These are phyloP conservation scores for Tanytarsus gracilentus DNA, from an alignment of 2,888 invertebrate species.

Conservation along the genomic window DNA sequence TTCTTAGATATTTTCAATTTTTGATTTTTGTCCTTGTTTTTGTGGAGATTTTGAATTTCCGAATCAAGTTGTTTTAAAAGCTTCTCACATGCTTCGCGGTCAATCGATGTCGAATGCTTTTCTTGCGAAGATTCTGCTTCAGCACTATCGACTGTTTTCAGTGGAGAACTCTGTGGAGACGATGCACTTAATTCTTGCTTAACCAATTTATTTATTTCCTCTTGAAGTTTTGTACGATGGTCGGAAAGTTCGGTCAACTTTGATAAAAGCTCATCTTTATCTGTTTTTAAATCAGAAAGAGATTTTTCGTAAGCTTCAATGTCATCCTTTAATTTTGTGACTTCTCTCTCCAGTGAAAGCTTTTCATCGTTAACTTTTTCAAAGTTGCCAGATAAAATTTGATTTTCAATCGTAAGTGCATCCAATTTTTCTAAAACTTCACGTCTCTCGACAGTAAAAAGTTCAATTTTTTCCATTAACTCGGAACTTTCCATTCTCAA, in stretches of 20 bases:
- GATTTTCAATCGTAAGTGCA: conserved; percentile 52
- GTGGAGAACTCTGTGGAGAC: conserved; percentile 2
- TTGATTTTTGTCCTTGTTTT: conserved; percentile 39
- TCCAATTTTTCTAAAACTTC: conserved; percentile 63
- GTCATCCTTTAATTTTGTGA: conserved; percentile 33
- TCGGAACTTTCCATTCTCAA: conserved; percentile 57
- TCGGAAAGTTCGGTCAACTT: conserved; percentile 27
- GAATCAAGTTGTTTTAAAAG: conserved; percentile 38
- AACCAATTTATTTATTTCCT: conserved; percentile 30
- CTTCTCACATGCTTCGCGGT: conserved; percentile 34
- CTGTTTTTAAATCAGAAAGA: conserved; percentile 33
- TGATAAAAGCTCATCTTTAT: conserved; percentile 34
- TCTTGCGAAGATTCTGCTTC: background rate
- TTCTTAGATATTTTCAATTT: conserved; percentile 41
- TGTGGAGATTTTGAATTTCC: conserved; percentile 41
- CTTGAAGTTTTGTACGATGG: conserved; percentile 27
- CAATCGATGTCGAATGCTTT: background rate
- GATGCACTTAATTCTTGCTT: conserved; percentile 12
- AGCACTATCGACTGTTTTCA: background rate
- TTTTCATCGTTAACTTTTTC: conserved; percentile 48
- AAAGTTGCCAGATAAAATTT: conserved; percentile 46
- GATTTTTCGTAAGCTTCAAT: conserved; percentile 35
- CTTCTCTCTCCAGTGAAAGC: conserved; percentile 43
- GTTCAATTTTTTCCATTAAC: conserved; percentile 56
- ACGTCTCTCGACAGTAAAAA: conserved; percentile 58